Evolutionary conservation across 2,888 invertebrate genomes (phyloP).

Genomic region (Drosophila aldrichi): DNA sequence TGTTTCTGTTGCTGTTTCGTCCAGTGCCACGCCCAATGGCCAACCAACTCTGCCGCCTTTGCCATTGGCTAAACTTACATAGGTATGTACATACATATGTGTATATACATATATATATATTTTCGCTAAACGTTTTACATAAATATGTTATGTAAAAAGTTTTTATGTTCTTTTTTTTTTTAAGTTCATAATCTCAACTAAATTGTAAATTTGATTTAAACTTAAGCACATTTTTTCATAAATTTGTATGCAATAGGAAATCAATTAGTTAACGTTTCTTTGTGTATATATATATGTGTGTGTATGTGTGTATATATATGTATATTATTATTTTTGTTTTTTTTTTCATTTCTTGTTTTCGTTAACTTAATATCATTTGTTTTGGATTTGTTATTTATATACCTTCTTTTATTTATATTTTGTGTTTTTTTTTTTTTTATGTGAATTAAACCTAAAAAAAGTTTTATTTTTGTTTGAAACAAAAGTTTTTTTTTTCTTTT

Average conservation of each 20-base stretch:
- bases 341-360: conserved; percentile 15
- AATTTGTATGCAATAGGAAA: conserved; percentile 77
- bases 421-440: conserved; percentile 8
- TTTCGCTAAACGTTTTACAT: conserved; percentile 47
- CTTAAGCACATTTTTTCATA: conserved; percentile 77
- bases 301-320: not conserved
- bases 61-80: conserved; percentile 66
- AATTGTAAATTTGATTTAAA: conserved; percentile 80
- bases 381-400: conserved; percentile 24
- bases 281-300: not conserved
- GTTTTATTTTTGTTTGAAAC: conserved; percentile 58
- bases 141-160: conserved; percentile 52
- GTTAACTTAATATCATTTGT: conserved; percentile 64
- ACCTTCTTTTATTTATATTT: conserved; percentile 1
- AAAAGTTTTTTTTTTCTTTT: conserved; percentile 32
- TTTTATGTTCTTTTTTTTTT: conserved; percentile 32
- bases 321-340: not conserved
- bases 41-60: conserved; percentile 36
- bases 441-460: conserved; percentile 43
- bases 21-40: conserved; percentile 44
- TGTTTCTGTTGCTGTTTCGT: conserved; percentile 1
- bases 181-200: conserved; percentile 75
- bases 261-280: conserved; percentile 52
- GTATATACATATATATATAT: conserved; percentile 27
- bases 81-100: conserved; percentile 25